phyloP scores from a whole-genome alignment of 2,797 vertebrate genomes.

The Liasis olivaceus region DNA sequence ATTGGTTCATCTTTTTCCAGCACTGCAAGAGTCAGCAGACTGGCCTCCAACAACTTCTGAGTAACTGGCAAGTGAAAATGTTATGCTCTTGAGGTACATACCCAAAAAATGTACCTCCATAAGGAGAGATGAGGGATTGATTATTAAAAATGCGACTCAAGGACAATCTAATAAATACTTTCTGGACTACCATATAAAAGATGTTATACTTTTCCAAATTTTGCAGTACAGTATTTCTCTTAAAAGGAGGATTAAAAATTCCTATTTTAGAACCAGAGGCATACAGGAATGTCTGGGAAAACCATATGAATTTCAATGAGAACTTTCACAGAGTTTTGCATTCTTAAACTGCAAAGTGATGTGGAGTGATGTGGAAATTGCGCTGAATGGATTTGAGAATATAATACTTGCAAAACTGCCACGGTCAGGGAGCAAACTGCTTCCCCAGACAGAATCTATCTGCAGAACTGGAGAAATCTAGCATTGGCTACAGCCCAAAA shows the following conservation, averaged over 20 bases:
- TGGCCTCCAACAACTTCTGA: neutral
- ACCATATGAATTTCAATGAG: neutral
- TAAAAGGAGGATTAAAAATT: neutral
- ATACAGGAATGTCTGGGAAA: neutral
- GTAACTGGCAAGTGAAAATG: neutral
- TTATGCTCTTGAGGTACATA: neutral
- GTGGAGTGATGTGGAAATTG: neutral
- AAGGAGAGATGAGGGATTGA: neutral
- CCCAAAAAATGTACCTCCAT: neutral
- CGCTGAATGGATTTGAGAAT: neutral
- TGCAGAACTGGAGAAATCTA: neutral
- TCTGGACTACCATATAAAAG: too few species aligned
- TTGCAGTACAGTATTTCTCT: neutral
- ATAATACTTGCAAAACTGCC: neutral
- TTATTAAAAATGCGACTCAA: too few species aligned
- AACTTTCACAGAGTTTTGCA: neutral
- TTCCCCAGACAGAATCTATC: neutral
- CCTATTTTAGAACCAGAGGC: neutral
- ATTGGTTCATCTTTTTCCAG: neutral
- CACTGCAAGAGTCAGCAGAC: neutral
- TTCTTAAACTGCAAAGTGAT: neutral
- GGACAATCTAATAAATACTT: neutral
- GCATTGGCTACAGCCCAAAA: neutral
- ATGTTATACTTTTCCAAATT: neutral
- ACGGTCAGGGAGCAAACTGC: neutral